Evolutionary conservation across 2,113 vertebrate species (phyloP).

Genomic region (Hippoglossus stenolepis): DNA sequence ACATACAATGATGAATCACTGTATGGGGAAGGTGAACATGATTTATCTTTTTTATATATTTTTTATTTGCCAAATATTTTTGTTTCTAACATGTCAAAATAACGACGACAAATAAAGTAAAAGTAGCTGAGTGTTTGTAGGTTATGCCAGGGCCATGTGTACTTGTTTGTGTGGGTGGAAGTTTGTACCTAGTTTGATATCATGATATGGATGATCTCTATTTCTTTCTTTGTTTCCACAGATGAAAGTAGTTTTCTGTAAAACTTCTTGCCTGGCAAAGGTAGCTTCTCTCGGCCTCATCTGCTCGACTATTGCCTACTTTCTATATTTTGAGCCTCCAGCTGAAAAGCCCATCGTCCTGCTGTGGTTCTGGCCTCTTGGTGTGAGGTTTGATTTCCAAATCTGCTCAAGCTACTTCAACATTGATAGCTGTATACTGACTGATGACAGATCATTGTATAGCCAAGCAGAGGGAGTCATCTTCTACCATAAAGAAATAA

Average conservation of each 20-base stretch:
- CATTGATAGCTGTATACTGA: conserved; percentile 87
- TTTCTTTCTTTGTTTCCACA: conserved; percentile 19
- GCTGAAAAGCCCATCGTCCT: conserved; percentile 84
- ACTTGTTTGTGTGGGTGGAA: no score
- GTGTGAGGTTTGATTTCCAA: conserved; percentile 84
- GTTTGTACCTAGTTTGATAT: no score
- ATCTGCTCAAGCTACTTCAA: conserved; percentile 85
- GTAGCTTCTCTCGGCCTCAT: neutral
- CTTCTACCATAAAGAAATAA: conserved; percentile 85
- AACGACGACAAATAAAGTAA: no score
- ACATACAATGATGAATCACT: no score
- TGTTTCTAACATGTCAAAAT: no score
- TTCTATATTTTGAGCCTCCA: neutral
- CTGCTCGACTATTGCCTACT: neutral
- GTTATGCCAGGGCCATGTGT: no score
- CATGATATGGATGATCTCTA: neutral
- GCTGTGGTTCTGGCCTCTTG: conserved; percentile 90
- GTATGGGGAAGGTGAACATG: no score
- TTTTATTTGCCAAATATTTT: no score
- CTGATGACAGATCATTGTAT: conserved; percentile 85
- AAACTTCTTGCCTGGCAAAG: neutral
- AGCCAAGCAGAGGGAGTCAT: conserved; percentile 84
- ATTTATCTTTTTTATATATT: no score
- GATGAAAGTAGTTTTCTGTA: conserved; percentile 7
- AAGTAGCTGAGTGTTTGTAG: no score